These are phyloP conservation scores for Stenichneumon culpator DNA, from an alignment of 2,888 invertebrate species.

Conservation along the genomic window DNA sequence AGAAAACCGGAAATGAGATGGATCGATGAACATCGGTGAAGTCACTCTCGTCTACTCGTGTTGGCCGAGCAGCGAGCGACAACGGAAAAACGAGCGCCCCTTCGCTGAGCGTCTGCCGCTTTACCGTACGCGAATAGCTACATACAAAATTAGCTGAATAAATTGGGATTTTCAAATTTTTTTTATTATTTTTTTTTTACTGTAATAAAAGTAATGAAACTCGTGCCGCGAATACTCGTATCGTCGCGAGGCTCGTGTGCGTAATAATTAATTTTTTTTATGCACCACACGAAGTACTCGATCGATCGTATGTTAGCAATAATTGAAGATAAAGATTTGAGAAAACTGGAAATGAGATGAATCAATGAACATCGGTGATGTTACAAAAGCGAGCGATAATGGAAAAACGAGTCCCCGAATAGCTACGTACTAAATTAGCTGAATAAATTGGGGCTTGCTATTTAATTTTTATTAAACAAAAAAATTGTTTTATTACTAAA, in stretches of 20 bases:
- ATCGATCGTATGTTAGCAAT: neutral
- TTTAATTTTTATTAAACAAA: no score
- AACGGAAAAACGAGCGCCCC: constrained; percentile 38
- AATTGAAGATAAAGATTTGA: neutral
- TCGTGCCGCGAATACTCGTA: constrained; percentile 18
- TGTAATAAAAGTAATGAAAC: neutral
- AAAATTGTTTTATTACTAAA: no score
- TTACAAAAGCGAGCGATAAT: constrained; percentile 38
- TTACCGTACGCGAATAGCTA: constrained; percentile 16
- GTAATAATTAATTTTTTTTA: neutral
- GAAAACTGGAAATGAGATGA: no score
- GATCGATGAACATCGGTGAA: constrained; percentile 64
- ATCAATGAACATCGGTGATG: constrained; percentile 65
- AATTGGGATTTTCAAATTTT: neutral
- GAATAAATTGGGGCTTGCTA: constrained; percentile 1
- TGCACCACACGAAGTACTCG: neutral
- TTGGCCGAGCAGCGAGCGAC: constrained; percentile 4
- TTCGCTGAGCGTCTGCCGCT: neutral
- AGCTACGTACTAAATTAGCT: constrained; percentile 27
- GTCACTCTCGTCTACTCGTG: constrained; percentile 56
- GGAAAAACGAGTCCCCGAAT: constrained; percentile 40
- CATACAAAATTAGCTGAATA: constrained; percentile 31
- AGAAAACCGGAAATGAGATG: no score
- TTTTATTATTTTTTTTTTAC: neutral
- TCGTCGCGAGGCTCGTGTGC: neutral